Base-by-base conservation (phyloP, 2,888 invertebrate species). In the Apomyelois bistriatella region DNA sequence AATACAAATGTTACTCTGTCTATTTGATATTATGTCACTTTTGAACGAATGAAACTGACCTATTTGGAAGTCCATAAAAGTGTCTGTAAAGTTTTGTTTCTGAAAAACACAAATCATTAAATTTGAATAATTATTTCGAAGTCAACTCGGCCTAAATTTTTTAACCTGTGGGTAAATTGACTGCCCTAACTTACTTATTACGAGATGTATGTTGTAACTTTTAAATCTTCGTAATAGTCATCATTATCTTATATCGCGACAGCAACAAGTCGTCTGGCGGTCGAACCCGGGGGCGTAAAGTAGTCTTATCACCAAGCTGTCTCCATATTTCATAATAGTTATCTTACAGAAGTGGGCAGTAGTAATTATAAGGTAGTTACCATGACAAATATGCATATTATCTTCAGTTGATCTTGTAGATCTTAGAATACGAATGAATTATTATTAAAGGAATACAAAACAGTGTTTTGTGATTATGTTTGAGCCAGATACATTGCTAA, bases 321-420 rank as follows among this genome's bases (percentile, higher is more conserved):
- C 32, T 32, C 22, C 15, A 32, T 46, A 46, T 46, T 46, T 46
- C 46, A 46, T 46, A 32, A 16, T 3, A 46, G 43, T 30, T 16
- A 46, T 46, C 46, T 32, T 4, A 32, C 7, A 32, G 10, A 1
- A 16, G 46, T 43, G 32, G 46, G 46, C 46, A 32, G 46, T 7
- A 15, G 15, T 46, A 32, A 46, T 46, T 46, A 15, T 13, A 10
- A 16, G 46, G 46, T 32, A 12, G 46, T 28, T 43, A 28, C 10
- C 30, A 0, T 46, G 16, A 46, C 15, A 15, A 46, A 46, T 32
- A 32, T 46, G 15, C 16, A 32, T 46, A 28, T 22, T 9, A 43
- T 28, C 40, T 30, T 5, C 28, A 42, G 42, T 15, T 10, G 15
- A 40, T 40, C 16, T 40, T 40, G 16, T 40, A 8, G 40, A 40